phyloP scores from a whole-genome alignment of 2,888 invertebrate genomes.

The Chrysolina haemoptera region DNA sequence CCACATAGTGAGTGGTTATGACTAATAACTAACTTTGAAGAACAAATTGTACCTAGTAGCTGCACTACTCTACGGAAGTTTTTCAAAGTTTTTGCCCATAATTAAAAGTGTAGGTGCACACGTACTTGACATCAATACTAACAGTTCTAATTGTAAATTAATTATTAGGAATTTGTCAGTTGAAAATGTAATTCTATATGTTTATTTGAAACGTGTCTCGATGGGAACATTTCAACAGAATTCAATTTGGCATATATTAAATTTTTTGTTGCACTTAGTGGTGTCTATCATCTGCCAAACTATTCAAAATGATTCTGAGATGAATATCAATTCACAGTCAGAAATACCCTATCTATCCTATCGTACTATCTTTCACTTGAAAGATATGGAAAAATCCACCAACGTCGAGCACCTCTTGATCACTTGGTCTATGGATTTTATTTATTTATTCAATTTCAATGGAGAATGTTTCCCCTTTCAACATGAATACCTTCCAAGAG shows the following conservation, averaged over 20 bases:
- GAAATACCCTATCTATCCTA: too few relatives aligned
- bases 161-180: constrained; percentile 4
- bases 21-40: constrained; percentile 9
- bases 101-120: constrained; percentile 21
- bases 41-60: neutral
- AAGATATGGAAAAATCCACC: too few relatives aligned
- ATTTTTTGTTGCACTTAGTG: too few relatives aligned
- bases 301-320: too few relatives aligned
- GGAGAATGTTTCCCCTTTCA: too few relatives aligned
- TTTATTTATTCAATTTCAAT: too few relatives aligned
- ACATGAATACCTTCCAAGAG: too few relatives aligned
- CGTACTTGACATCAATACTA: constrained; percentile 21
- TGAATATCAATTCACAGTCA: too few relatives aligned
- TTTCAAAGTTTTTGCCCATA: neutral
- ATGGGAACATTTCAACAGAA: neutral
- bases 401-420: too few relatives aligned
- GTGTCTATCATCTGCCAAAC: too few relatives aligned
- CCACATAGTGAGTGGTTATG: constrained; percentile 16
- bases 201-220: neutral
- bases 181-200: neutral
- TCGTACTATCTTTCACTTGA: too few relatives aligned
- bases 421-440: too few relatives aligned
- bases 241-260: neutral
- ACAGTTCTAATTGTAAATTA: neutral
- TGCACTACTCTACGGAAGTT: neutral